Percentiles rank a stretch among this genome's conserved stretches.
These are phyloP conservation scores for Pteropus rufus DNA, from an alignment of 2,797 vertebrate genomes.

Conservation along the genomic window DNA sequence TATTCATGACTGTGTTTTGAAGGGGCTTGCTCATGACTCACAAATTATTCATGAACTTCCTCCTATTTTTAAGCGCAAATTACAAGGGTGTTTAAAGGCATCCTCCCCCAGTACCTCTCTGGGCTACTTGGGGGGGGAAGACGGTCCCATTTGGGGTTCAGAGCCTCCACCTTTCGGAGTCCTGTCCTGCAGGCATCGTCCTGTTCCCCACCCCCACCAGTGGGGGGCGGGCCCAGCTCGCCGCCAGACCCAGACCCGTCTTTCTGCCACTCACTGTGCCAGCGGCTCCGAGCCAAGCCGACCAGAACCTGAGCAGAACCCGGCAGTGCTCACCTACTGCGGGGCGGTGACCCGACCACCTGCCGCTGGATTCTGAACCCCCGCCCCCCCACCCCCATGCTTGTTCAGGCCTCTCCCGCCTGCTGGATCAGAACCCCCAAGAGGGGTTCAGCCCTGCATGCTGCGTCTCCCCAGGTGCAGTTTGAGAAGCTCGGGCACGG, in stretches of 20 bases:
- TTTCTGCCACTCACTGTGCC: background rate
- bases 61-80: slow-evolving; percentile 75
- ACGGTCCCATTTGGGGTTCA: background rate
- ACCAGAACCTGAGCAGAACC: too few species aligned
- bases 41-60: slow-evolving; percentile 66
- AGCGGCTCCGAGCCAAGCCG: background rate
- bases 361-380: too few species aligned
- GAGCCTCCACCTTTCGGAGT: background rate
- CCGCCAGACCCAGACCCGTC: background rate
- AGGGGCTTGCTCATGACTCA: slow-evolving; percentile 70
- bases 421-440: background rate
- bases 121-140: slow-evolving; percentile 21
- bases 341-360: too few species aligned
- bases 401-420: background rate
- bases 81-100: slow-evolving; percentile 47
- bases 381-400: too few species aligned
- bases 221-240: background rate
- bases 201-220: background rate
- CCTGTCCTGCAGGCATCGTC: background rate
- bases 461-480: too few species aligned
- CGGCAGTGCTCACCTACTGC: too few species aligned
- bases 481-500: background rate
- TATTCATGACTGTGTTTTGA: slow-evolving; percentile 71
- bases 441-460: too few species aligned
- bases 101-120: background rate